phyloP scores from a whole-genome alignment of 2,797 vertebrate genomes.

The Esox masquinongy region DNA sequence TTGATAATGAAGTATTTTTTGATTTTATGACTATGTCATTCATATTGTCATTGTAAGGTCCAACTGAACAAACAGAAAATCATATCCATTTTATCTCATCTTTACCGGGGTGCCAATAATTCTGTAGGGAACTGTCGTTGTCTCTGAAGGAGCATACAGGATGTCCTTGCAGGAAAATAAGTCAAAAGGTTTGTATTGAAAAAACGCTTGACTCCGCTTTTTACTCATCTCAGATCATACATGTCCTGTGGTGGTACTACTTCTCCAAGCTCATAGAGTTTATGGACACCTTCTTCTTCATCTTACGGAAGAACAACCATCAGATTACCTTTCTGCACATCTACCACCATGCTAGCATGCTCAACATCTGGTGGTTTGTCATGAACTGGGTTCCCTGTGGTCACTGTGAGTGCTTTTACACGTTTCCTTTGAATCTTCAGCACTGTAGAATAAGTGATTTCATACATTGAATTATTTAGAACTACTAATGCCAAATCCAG shows the following conservation, averaged over 20 bases:
- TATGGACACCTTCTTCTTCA: slow-evolving; percentile 98
- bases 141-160: neutral
- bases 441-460: slow-evolving; percentile 32
- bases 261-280: slow-evolving; percentile 98
- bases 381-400: slow-evolving; percentile 99
- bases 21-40: no score
- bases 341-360: slow-evolving; percentile 93
- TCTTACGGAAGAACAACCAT: slow-evolving; percentile 94
- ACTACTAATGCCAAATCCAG: neutral
- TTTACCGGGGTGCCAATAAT: no score
- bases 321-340: slow-evolving; percentile 96
- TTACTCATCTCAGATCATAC: slow-evolving; percentile 77
- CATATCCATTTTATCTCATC: no score
- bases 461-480: slow-evolving; percentile 55
- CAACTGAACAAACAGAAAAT: no score
- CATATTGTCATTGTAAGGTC: no score
- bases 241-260: slow-evolving; percentile 98
- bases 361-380: slow-evolving; percentile 99
- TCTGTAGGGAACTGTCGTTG: neutral
- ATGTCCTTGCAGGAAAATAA: neutral
- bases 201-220: neutral
- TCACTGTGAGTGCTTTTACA: slow-evolving; percentile 86
- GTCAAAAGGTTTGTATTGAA: neutral
- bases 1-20: no score
- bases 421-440: slow-evolving; percentile 1